A percentile compares a stretch with the other conserved stretches of the same genome.
phyloP scores from a whole-genome alignment of 2,888 invertebrate species.

The Machimus atricapillus region DNA sequence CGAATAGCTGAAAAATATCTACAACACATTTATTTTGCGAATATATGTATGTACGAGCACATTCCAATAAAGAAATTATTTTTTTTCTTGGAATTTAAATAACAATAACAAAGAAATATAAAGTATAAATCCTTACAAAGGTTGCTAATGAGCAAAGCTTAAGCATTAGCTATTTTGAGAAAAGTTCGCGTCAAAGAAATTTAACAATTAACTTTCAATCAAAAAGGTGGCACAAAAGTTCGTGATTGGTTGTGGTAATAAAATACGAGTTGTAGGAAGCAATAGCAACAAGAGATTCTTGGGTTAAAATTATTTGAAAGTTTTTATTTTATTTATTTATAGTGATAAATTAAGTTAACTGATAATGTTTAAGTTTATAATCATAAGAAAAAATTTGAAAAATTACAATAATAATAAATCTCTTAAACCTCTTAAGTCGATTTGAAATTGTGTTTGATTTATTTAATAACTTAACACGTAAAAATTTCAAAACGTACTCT shows the following conservation, averaged over 20 bases:
- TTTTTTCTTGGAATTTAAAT: neutral
- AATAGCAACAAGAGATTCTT: neutral
- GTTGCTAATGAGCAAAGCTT: neutral
- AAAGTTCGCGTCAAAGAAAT: neutral
- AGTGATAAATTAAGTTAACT: too few relatives aligned
- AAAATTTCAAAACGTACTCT: too few relatives aligned
- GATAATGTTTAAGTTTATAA: too few relatives aligned
- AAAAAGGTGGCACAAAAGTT: neutral
- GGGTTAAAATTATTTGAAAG: neutral
- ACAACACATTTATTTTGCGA: neutral
- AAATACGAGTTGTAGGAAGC: neutral
- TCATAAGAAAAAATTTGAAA: too few relatives aligned
- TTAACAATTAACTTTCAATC: too few relatives aligned
- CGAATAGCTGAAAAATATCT: neutral
- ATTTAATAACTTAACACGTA: too few relatives aligned
- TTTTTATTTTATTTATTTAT: neutral
- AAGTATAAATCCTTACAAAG: neutral
- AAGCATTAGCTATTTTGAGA: neutral
- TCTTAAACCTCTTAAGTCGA: too few relatives aligned
- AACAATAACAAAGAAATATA: neutral
- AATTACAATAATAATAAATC: too few relatives aligned
- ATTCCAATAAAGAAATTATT: neutral
- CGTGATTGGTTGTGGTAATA: neutral
- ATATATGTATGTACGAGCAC: too few relatives aligned
- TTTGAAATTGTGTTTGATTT: too few relatives aligned